Evolutionary conservation across 2,797 vertebrate genomes (phyloP).

Genomic region (Anguilla megastoma): DNA sequence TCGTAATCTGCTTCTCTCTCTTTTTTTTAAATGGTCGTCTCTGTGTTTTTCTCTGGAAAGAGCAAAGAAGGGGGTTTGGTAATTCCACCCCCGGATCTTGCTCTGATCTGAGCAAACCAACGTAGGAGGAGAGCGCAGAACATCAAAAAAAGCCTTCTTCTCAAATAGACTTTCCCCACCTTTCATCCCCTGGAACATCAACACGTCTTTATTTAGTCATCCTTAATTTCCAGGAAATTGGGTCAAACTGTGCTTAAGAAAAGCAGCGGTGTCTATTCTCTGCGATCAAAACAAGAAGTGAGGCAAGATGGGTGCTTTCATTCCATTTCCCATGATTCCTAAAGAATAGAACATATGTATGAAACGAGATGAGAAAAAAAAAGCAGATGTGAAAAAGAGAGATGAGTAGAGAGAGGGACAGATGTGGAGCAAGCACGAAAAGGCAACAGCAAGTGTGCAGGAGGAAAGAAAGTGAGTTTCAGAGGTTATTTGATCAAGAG

Average conservation of each 20-base stretch:
- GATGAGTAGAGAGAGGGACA: neutral
- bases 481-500: neutral
- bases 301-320: neutral
- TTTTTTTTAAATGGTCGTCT: neutral
- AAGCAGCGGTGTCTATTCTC: neutral
- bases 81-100: neutral
- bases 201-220: neutral
- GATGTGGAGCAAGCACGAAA: neutral
- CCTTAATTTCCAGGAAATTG: neutral
- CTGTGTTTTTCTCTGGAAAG: neutral
- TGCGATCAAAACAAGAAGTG: neutral
- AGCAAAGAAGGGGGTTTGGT: neutral
- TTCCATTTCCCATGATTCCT: neutral
- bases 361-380: neutral
- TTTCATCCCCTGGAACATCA: neutral
- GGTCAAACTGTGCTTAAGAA: conserved; percentile 1
- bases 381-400: neutral
- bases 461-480: neutral
- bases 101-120: neutral
- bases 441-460: neutral
- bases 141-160: neutral
- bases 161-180: neutral
- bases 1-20: neutral
- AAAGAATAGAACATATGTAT: neutral
- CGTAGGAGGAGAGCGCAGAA: neutral